Base-by-base conservation (phyloP, 64 coral and sea anemone species). In the Acropora tenuis region DNA sequence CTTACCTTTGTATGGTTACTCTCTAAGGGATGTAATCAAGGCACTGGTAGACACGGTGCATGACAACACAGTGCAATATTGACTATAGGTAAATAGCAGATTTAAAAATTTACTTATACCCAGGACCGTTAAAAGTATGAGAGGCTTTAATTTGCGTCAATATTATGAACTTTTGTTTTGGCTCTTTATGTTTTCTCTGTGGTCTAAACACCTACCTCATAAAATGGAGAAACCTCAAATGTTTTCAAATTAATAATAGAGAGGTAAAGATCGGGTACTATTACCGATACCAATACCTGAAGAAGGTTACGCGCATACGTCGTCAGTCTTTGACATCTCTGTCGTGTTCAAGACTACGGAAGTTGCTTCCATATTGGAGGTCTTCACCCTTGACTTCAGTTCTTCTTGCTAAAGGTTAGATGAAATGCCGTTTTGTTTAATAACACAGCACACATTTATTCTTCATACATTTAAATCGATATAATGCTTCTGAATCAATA, bases 31-130 rank as follows among this genome's bases (percentile, higher is more conserved):
- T 18, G 86, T 88, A 2, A 41, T 88, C 6, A 76, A 76, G 68
- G 47, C 86, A 55, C 48, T 88, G 3, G 30, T 75, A 20, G 19
- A 53, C 50, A 43, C 72, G 3, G 10, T 88, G 3, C 86, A 88
- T 57, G 68, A 88, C 41, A 88, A 88, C 17, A 48, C 42, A 43
- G 47, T 86, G 83, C 63, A 4, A 73, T 86, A 16, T 86, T 86
- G 44, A 86, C 83, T 18, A 86, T 86, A 18, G 83, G 83, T 86
- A 61, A 61, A 11, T 61, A 61, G 59, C 11, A 61, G 59, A 0
- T 61, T 61, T 61, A 61, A 61, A 61, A 11, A 61, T 61, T 61
- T 61, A 61, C 15, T 63, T 63, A 63, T 63, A 13, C 59, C 59
- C 10, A 63, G 59, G 59, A 63, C 2, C 59, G 2, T 63, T 63